Evolutionary conservation across 92 coral and sea anemone genomes (phyloP).

Genomic region (Porites rus): DNA sequence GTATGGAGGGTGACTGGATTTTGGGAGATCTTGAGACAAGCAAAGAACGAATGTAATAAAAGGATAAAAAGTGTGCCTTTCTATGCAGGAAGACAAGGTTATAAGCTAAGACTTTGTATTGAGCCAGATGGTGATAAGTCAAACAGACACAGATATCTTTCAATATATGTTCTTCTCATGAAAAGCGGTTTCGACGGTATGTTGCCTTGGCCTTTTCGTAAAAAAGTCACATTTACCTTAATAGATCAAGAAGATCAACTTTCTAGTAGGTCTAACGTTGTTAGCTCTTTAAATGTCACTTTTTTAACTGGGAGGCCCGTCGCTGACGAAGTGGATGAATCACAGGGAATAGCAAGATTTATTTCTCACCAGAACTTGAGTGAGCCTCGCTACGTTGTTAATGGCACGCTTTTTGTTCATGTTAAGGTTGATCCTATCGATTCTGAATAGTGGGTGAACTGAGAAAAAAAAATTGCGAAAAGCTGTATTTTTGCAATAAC

Average conservation of each 20-base stretch:
- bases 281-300: neutral
- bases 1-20: slow-evolving; percentile 43
- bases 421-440: slow-evolving; percentile 9
- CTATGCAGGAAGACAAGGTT: slow-evolving; percentile 44
- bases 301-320: slow-evolving; percentile 14
- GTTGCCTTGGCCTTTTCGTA: slow-evolving; percentile 52
- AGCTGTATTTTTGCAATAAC: too few species aligned
- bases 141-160: slow-evolving; percentile 15
- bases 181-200: slow-evolving; percentile 46
- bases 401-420: slow-evolving; percentile 46
- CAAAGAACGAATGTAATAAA: neutral
- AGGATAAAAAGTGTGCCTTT: neutral
- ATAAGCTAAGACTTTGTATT: slow-evolving; percentile 38
- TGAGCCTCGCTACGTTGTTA: slow-evolving; percentile 29
- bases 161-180: slow-evolving; percentile 24
- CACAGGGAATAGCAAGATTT: slow-evolving; percentile 43
- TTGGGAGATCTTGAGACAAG: slow-evolving; percentile 23
- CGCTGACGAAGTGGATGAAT: neutral
- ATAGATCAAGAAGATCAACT: slow-evolving; percentile 31
- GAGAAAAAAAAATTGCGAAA: too few species aligned
- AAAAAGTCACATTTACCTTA: slow-evolving; percentile 33
- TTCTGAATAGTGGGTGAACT: too few species aligned
- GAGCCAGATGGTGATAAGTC: slow-evolving; percentile 41
- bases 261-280: slow-evolving; percentile 15
- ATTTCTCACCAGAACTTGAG: slow-evolving; percentile 38